Percentiles rank a stretch among this genome's conserved stretches.
Evolutionary conservation across 2,888 invertebrate species (phyloP).

Genomic region (Eilema griseolum): DNA sequence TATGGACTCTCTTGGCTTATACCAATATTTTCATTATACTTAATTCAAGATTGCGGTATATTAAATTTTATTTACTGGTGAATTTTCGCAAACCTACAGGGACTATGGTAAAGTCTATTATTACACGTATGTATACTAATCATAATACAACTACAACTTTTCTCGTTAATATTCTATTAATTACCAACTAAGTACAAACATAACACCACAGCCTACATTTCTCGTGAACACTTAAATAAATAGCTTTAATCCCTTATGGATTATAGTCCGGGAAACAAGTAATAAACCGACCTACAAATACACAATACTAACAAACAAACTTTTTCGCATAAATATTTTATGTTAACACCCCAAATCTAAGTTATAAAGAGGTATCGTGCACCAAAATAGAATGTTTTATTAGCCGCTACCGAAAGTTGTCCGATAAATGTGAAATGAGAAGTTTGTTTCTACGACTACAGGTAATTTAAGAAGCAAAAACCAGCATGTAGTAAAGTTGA

Average conservation of each 20-base stretch:
- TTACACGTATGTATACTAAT: neutral
- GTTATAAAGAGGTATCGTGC: neutral
- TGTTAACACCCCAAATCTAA: slow-evolving; percentile 6
- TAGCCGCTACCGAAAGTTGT: neutral
- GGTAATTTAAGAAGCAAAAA: neutral
- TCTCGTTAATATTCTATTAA: slow-evolving; percentile 6
- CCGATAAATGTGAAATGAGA: slow-evolving; percentile 8
- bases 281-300: slow-evolving; percentile 5
- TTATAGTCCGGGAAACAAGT: neutral
- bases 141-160: neutral
- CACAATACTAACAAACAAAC: slow-evolving; percentile 4
- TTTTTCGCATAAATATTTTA: slow-evolving; percentile 6
- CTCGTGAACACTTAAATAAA: neutral
- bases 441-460: neutral
- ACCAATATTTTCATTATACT: neutral
- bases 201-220: neutral
- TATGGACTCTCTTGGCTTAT: neutral
- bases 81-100: neutral
- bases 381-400: slow-evolving; percentile 9
- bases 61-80: neutral
- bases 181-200: neutral
- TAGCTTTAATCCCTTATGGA: neutral
- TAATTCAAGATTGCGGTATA: neutral
- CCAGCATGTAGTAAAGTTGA: neutral
- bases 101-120: neutral